Base-by-base conservation (phyloP, 2,113 vertebrate species). In the Grammomys surdaster region DNA sequence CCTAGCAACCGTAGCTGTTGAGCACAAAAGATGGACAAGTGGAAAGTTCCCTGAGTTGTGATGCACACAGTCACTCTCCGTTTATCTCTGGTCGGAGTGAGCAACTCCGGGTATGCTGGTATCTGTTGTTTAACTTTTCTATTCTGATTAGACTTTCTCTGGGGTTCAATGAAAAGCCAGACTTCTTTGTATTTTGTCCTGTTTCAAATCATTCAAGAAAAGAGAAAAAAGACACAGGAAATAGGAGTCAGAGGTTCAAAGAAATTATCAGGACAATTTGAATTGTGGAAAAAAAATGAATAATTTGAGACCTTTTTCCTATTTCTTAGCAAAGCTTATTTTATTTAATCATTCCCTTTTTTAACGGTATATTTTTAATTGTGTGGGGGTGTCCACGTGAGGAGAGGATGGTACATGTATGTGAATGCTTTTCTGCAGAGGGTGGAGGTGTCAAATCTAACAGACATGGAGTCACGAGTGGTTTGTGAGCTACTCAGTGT, bases 201-300 rank as follows among this genome's bases (percentile, higher is more conserved):
- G 31, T 89, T 93, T 94, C 77, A 96, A 51, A 89, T 89, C 58
- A 81, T 70, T 77, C n/a, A 77, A 92, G 65, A 43, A 31, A 84
- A 72, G 67, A 77, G 54, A 51, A 95, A 88, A 77, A 73, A 40
- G 26, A 90, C 3, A 40, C 43, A 51, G 16, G 76, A 94, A 92
- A 87, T 36, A 88, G 31, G 6, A 17, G 20, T 48, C 11, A 40
- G 48, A 86, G 36, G 3, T 51, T 92, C 22, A 51, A 70, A 69
- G 22, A 56, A 87, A 90, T 93, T 92, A 91, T 95, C 56, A 84
- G 0, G 63, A 58, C 2, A 78, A 82, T 65, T 91, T 63, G 88
- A 92, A 63, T 67, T 48, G 48, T 22, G 13, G 95, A 93, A n/a
- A 43, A 22, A 94, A 92, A 51, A 94, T 81, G 36, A 93, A 89